These are phyloP conservation scores for Hassar affinis DNA, from an alignment of 2,113 vertebrate species.

Conservation along the genomic window DNA sequence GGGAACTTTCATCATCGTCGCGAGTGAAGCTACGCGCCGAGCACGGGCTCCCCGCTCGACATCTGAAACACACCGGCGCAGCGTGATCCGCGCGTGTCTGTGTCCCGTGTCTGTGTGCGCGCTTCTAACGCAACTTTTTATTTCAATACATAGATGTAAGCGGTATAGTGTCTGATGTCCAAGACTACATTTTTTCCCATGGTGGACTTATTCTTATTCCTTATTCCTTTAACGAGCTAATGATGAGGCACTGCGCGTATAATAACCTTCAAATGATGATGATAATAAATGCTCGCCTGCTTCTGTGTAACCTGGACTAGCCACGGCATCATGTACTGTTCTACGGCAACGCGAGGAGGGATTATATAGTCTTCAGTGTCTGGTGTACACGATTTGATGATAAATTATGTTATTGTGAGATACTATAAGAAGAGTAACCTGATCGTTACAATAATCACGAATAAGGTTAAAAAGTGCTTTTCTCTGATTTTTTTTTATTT, in stretches of 20 bases:
- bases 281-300: background rate
- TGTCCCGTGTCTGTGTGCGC: slow-evolving; percentile 18
- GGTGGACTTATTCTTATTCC: slow-evolving; percentile 1
- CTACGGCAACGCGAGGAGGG: background rate
- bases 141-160: background rate
- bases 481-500: too few species aligned
- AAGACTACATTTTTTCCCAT: slow-evolving; percentile 19
- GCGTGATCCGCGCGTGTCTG: slow-evolving; percentile 15
- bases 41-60: slow-evolving; percentile 30
- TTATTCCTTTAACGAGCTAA: slow-evolving; percentile 14
- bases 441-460: too few species aligned
- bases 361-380: background rate
- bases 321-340: background rate
- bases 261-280: background rate
- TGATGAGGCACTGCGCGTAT: background rate
- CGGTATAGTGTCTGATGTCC: slow-evolving; percentile 25
- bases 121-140: slow-evolving; percentile 12
- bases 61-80: slow-evolving; percentile 34
- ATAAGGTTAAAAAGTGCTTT: too few species aligned
- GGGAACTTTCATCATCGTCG: slow-evolving; percentile 53
- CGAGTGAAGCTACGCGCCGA: slow-evolving; percentile 37
- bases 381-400: background rate
- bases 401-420: background rate
- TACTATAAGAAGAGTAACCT: background rate
- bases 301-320: background rate